Evolutionary conservation across 2,113 vertebrate species (phyloP), one percentile per base, ranked within the genome.

Genomic region (Hyperopisus bebe): DNA sequence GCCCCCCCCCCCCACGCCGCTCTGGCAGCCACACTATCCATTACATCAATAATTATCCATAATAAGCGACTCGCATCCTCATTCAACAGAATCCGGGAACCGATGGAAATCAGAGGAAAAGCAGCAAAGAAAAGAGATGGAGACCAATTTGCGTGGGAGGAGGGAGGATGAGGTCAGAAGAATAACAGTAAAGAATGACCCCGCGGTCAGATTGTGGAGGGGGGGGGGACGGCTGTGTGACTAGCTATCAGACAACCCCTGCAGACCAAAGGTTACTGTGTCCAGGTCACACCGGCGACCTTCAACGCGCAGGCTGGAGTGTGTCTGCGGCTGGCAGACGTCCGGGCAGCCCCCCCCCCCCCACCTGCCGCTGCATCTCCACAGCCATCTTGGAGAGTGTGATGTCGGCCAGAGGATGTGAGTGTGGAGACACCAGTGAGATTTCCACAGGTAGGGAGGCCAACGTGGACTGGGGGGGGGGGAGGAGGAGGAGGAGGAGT

Each of bases 211-310:
- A 42, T 42, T 24, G 53, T 62, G 85, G 6, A 6, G 62, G 17
- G 53, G 53, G 24, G 35, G 97, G 98, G 93, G 98, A 98, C 74
- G 97, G 96, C 91, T 97, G 97, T 92, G 99, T 96, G 93, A 99
- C 98, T 93, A 97, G 98, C 96, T 99, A 96, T 97, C 98, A 39
- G 70, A 39, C 31, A 39, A 99, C 98, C 99, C 99, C 93, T 92
- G 90, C 92, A 44, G 82, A 77, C 70, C 70, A 77, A 31, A 77
- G 42, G n/a, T n/a, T 84, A 47, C 42, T 3, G 82, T 27, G 27
- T 55, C 85, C 47, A 47, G n/a, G 48, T 87, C n/a, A 51, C 15
- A 27, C 2, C 15, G 1, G 47, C 1, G 70, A 77, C 70, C 70
- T 77, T 77, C 70, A 77, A 8, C 17, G 6, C 15, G 31, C 48